Evolutionary conservation across 2,113 vertebrate genomes (phyloP).

Genomic region (Leucopsar rothschildi): DNA sequence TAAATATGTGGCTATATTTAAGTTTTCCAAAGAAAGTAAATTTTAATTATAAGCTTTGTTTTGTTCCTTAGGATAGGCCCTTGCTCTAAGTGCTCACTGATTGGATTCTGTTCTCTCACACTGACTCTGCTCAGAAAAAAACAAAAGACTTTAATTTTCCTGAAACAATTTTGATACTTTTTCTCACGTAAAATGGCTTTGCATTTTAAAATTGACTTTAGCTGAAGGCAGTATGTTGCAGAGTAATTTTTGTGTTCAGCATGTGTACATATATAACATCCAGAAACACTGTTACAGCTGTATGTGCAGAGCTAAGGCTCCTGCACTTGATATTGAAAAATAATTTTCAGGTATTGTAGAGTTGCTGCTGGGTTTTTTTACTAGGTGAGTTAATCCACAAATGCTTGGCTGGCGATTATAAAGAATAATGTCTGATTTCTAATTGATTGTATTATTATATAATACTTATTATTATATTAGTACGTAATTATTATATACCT

Average conservation of each 20-base stretch:
- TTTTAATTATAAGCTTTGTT: neutral
- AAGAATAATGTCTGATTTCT: neutral
- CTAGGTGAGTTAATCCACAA: neutral
- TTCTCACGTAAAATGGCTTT: constrained; percentile 43
- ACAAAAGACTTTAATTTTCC: neutral
- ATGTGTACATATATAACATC: neutral
- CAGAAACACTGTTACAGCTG: neutral
- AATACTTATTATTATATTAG: neutral
- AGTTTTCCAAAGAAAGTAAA: constrained; percentile 13
- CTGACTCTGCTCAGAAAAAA: neutral
- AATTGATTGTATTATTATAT: neutral
- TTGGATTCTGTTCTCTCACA: neutral
- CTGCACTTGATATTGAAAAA: neutral
- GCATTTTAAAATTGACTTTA: neutral
- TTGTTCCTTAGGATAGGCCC: neutral
- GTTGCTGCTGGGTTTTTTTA: neutral
- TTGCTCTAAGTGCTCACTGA: neutral
- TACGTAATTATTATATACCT: neutral
- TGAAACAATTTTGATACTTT: neutral
- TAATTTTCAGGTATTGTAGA: neutral
- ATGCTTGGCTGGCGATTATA: neutral
- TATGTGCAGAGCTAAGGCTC: neutral
- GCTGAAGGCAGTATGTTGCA: neutral
- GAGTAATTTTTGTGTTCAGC: constrained; percentile 1
- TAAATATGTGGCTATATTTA: neutral